A percentile compares a stretch with the other conserved stretches of the same genome.
phyloP scores from a whole-genome alignment of 23 tunicate genomes.

The Phallusia fumigata region DNA sequence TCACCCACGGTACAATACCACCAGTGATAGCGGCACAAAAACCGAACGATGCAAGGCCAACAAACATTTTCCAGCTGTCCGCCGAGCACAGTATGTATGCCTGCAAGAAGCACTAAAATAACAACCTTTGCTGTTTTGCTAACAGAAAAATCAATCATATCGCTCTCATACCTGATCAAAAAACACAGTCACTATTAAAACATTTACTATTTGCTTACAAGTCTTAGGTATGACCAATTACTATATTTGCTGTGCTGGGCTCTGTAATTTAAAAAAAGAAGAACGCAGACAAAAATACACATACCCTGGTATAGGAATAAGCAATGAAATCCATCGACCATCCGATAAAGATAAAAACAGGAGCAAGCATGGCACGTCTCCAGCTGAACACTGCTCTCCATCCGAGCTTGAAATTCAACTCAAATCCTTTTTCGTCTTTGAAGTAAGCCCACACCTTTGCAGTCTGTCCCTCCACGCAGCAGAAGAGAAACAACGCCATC shows the following conservation, averaged over 20 bases:
- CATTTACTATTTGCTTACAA: too few species aligned
- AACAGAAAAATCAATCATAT: too few species aligned
- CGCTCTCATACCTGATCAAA: too few species aligned
- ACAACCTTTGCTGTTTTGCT: too few species aligned
- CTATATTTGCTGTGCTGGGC: too few species aligned
- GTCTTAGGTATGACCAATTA: too few species aligned
- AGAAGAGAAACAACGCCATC: conserved; percentile 33
- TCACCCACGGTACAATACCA: conserved; percentile 22
- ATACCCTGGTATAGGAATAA: conserved; percentile 34
- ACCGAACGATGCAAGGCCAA: conserved; percentile 23
- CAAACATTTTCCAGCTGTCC: conserved; percentile 35
- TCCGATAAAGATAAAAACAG: conserved; percentile 39
- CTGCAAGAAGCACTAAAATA: too few species aligned
- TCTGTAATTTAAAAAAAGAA: too few species aligned
- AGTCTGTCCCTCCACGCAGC: conserved; percentile 52
- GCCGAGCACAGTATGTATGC: conserved; percentile 36
- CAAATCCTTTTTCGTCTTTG: conserved; percentile 45
- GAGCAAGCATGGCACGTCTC: conserved; percentile 42
- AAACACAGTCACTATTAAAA: too few species aligned
- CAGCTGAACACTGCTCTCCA: conserved; percentile 49
- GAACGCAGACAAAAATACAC: too few species aligned
- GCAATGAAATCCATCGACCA: conserved; percentile 46
- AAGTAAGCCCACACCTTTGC: conserved; percentile 41
- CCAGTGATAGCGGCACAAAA: conserved; percentile 18
- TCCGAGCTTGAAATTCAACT: conserved; percentile 43